Conservation (phyloP, 2,113 vertebrate genomes). For the Catagonus wagneri region DNA sequence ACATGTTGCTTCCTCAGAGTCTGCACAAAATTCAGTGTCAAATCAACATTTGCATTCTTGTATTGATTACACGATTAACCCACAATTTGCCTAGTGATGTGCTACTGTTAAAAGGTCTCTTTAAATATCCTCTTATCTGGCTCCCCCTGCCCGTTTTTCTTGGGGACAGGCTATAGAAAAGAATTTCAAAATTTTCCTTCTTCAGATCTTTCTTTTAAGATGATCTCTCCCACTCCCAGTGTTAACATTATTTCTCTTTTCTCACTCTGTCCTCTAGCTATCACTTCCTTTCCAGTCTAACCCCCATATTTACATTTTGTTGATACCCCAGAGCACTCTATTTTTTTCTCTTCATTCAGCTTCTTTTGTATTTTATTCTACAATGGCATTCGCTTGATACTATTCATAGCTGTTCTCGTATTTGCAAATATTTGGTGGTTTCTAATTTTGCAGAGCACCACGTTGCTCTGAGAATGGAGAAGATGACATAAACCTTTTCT, state of each 20-base stretch:
- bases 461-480: neutral
- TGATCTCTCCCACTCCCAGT: neutral
- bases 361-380: neutral
- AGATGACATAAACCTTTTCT: neutral
- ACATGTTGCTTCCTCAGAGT: neutral
- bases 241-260: neutral
- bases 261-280: neutral
- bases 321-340: neutral
- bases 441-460: neutral
- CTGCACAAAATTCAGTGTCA: conserved; percentile 14
- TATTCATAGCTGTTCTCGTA: neutral
- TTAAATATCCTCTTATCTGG: neutral
- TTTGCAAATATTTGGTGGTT: neutral
- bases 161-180: neutral
- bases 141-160: neutral
- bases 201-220: neutral
- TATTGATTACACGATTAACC: conserved; percentile 33
- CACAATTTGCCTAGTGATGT: neutral
- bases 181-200: neutral
- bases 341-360: neutral
- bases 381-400: neutral
- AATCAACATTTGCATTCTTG: conserved; percentile 32
- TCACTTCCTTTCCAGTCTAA: neutral
- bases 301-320: neutral
- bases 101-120: conserved; percentile 39